Evolutionary conservation across 2,888 invertebrate species (phyloP).

Genomic region (Parnassius glacialis): DNA sequence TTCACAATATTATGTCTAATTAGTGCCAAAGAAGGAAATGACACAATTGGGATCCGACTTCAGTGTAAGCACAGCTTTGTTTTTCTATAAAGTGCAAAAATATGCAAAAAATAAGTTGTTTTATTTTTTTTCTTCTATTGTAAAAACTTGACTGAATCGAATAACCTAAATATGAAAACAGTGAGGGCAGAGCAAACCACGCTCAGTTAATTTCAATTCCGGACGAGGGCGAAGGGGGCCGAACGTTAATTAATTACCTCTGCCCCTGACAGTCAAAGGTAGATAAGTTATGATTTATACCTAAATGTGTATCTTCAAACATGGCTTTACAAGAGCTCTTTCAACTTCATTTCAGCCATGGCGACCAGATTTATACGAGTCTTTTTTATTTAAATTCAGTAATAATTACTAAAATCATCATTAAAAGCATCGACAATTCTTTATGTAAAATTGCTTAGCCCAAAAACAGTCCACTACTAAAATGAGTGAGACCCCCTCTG

Average conservation of each 20-base stretch:
- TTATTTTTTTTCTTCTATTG: no score
- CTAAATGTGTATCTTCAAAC: constrained; percentile 41
- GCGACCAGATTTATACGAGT: not conserved
- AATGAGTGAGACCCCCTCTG: no score
- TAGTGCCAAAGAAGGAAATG: no score
- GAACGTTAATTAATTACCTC: constrained; percentile 72
- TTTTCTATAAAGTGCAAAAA: no score
- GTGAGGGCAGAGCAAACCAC: constrained; percentile 53
- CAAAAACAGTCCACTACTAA: not conserved
- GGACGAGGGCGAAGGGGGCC: constrained; percentile 55
- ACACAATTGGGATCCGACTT: no score
- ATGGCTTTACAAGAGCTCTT: constrained; percentile 30
- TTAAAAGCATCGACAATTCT: not conserved
- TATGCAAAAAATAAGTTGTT: no score
- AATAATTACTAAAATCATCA: not conserved
- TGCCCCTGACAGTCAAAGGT: constrained; percentile 39
- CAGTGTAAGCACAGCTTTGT: no score
- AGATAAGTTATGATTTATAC: constrained; percentile 35
- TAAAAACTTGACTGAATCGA: no score
- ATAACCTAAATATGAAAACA: constrained; percentile 54
- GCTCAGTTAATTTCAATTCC: constrained; percentile 71
- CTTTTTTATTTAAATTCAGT: not conserved
- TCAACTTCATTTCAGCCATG: not conserved
- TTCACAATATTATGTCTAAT: no score
- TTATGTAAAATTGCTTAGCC: not conserved